A percentile compares a stretch with the other conserved stretches of the same genome.
Evolutionary conservation across 2,888 invertebrate genomes (phyloP).

Genomic region (Microctonus aethiopoides): DNA sequence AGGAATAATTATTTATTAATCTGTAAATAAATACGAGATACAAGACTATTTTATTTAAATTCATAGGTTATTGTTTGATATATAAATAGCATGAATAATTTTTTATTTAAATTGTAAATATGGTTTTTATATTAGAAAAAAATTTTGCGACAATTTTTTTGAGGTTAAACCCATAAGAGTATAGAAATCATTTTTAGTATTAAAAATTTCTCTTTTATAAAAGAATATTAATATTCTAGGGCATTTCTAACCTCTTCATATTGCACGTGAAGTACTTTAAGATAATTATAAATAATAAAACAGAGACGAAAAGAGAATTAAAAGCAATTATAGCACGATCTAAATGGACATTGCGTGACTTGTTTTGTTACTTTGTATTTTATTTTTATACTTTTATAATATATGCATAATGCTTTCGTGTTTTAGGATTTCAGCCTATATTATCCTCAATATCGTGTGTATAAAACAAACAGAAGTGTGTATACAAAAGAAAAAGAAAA

Average conservation of each 20-base stretch:
- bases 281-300: background rate
- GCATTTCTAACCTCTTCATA: no score
- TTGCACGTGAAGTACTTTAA: no score
- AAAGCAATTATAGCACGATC: background rate
- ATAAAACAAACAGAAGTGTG: background rate
- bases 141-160: no score
- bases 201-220: no score
- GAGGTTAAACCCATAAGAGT: no score
- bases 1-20: background rate
- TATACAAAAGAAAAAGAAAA: background rate
- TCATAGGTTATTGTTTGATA: no score
- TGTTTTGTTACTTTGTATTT: background rate
- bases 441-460: background rate
- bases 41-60: no score
- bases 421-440: background rate
- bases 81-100: no score
- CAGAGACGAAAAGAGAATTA: background rate
- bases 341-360: background rate
- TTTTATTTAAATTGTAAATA: no score
- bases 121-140: no score
- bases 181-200: no score
- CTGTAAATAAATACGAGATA: background rate
- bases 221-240: no score
- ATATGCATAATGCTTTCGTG: constrained; percentile 6
- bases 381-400: background rate